phyloP scores from a whole-genome alignment of 2,888 invertebrate species.

The Heterodera filipjevi region DNA sequence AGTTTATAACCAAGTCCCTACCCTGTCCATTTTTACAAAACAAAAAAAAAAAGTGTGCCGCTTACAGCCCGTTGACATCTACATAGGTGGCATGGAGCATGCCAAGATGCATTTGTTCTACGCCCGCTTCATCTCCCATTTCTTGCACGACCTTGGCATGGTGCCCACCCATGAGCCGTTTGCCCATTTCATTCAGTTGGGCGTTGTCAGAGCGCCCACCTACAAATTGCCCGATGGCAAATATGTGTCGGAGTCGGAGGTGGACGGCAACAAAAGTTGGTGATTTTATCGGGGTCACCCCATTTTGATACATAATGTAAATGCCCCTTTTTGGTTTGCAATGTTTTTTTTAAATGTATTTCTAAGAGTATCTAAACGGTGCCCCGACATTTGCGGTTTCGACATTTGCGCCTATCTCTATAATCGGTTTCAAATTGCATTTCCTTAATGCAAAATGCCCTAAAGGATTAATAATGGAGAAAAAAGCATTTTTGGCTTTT shows the following conservation, averaged over 20 bases:
- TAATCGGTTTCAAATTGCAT: too few species aligned
- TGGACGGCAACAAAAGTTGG: constrained; percentile 66
- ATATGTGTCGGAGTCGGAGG: constrained; percentile 75
- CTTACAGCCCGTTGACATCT: constrained; percentile 32
- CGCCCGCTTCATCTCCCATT: constrained; percentile 90
- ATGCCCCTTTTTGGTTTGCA: too few species aligned
- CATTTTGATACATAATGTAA: too few species aligned
- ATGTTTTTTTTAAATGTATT: too few species aligned
- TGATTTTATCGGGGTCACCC: too few species aligned
- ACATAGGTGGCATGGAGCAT: constrained; percentile 47
- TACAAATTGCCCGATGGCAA: constrained; percentile 76
- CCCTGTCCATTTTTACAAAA: background rate
- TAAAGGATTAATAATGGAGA: too few species aligned
- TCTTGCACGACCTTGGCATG: constrained; percentile 80
- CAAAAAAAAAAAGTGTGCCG: background rate
- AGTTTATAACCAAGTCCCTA: too few species aligned
- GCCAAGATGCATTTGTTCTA: constrained; percentile 94
- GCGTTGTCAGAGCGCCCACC: constrained; percentile 89
- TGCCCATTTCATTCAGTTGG: constrained; percentile 84
- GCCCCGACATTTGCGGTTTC: too few species aligned
- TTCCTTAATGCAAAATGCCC: too few species aligned
- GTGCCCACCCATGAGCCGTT: constrained; percentile 84
- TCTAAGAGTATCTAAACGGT: too few species aligned
- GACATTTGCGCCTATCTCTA: too few species aligned
- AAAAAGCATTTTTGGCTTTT: too few species aligned